A percentile compares a stretch with the other conserved stretches of the same genome.
These are phyloP conservation scores for Hypena proboscidalis DNA, from an alignment of 2,888 invertebrate genomes.

Conservation along the genomic window DNA sequence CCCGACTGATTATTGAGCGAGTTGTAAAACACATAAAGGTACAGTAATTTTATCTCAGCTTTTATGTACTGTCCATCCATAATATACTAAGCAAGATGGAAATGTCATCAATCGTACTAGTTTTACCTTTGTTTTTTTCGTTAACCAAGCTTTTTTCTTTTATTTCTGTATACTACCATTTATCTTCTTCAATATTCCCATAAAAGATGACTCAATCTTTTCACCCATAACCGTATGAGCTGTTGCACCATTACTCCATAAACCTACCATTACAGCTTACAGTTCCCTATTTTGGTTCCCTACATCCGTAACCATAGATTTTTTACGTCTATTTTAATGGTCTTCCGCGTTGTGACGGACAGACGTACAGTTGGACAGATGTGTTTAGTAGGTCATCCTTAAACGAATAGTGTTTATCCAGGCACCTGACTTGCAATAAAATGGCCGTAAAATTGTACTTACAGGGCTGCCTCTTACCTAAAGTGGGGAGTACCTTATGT, in stretches of 20 bases:
- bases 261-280: constrained; percentile 1
- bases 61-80: too few relatives aligned
- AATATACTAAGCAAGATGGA: too few relatives aligned
- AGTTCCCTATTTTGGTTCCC: constrained; percentile 13
- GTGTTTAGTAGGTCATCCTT: constrained; percentile 58
- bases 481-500: not conserved
- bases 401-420: constrained; percentile 40
- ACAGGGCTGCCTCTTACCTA: constrained; percentile 38
- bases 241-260: not conserved
- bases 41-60: too few relatives aligned
- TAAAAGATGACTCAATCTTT: too few relatives aligned
- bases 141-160: too few relatives aligned
- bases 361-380: constrained; percentile 45
- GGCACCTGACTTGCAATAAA: constrained; percentile 61
- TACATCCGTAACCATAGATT: constrained; percentile 16
- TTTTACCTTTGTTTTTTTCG: too few relatives aligned
- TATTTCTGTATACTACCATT: too few relatives aligned
- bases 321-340: constrained; percentile 27
- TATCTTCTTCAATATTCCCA: too few relatives aligned
- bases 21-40: too few relatives aligned
- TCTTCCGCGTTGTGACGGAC: constrained; percentile 20
- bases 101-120: too few relatives aligned
- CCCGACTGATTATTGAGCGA: too few relatives aligned
- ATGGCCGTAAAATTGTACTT: constrained; percentile 36
- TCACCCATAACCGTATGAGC: too few relatives aligned